Evolutionary conservation across 2,888 invertebrate species (phyloP).

Genomic region (Dione vanillae): DNA sequence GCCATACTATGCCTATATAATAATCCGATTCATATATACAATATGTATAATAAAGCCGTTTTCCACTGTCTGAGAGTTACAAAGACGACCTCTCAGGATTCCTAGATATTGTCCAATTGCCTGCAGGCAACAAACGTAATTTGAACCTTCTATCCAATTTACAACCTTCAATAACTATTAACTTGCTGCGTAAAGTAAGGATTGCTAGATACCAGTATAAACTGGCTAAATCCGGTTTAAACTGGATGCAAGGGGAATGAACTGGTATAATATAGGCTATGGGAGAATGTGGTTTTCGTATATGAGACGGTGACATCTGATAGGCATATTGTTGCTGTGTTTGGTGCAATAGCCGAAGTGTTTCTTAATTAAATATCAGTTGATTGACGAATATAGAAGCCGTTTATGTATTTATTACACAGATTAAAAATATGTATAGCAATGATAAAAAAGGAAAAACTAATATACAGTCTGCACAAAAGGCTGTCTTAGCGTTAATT

Average conservation of each 20-base stretch:
- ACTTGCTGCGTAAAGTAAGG: constrained; percentile 47
- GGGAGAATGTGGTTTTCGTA: constrained; percentile 76
- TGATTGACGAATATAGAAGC: background rate
- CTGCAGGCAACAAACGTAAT: constrained; percentile 53
- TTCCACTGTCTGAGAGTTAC: constrained; percentile 50
- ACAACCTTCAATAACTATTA: constrained; percentile 49
- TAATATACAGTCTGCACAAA: too few species aligned
- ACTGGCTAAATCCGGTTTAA: constrained; percentile 51
- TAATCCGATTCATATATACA: constrained; percentile 42
- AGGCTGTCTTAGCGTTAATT: too few species aligned
- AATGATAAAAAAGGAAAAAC: too few species aligned
- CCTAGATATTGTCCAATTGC: constrained; percentile 58
- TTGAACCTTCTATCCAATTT: constrained; percentile 53
- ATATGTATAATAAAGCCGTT: constrained; percentile 49
- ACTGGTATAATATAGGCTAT: constrained; percentile 57
- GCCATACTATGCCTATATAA: constrained; percentile 40
- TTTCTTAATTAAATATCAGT: constrained; percentile 15
- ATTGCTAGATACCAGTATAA: constrained; percentile 54
- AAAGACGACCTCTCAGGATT: constrained; percentile 56
- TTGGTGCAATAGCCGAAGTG: constrained; percentile 24
- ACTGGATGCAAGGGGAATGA: constrained; percentile 47
- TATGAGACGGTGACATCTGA: constrained; percentile 69
- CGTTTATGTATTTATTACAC: too few species aligned
- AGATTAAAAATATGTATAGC: too few species aligned
- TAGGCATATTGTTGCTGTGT: constrained; percentile 47